Conservation (phyloP, 2,113 vertebrate genomes). For the Hypanus sabinus region DNA sequence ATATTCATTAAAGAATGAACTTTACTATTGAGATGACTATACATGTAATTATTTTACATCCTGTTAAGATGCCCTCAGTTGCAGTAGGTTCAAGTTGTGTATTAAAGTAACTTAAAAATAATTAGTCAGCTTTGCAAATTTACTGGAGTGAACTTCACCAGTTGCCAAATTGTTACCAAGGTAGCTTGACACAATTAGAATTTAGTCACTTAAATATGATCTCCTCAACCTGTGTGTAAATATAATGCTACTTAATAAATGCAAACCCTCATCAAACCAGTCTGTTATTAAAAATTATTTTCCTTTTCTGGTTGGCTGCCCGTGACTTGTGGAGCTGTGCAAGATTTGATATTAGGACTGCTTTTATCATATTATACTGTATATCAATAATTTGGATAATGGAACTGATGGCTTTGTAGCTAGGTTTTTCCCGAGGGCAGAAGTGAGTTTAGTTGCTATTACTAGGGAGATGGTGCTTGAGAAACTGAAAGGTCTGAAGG, state of each 20-base stretch:
- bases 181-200: neutral
- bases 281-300: neutral
- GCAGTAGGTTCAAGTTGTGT: neutral
- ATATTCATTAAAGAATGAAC: neutral
- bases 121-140: neutral
- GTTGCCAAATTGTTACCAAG: neutral
- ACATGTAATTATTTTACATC: neutral
- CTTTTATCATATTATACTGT: no score
- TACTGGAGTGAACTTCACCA: neutral
- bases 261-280: neutral
- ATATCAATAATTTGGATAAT: no score
- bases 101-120: neutral
- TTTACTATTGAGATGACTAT: neutral
- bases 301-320: no score
- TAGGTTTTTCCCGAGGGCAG: no score
- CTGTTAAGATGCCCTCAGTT: neutral
- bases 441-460: no score
- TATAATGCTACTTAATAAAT: neutral
- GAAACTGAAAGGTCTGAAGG: no score
- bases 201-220: neutral
- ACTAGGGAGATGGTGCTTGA: no score
- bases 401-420: no score
- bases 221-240: neutral
- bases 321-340: no score
- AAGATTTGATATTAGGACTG: no score